These are phyloP conservation scores for Camponotus pennsylvanicus DNA, from an alignment of 1,140 invertebrate species.

Conservation along the genomic window DNA sequence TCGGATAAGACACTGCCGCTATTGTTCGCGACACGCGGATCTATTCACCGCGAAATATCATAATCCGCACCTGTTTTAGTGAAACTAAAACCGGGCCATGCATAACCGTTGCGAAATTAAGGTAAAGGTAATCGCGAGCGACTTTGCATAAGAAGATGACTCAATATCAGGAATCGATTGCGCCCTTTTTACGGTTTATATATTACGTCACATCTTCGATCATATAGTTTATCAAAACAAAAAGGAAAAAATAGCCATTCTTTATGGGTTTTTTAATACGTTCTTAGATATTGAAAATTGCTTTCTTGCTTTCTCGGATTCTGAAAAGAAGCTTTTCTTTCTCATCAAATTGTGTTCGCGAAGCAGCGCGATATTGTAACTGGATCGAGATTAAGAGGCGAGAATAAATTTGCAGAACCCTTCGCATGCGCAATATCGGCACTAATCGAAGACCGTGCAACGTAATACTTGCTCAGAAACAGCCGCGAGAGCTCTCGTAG, in stretches of 20 bases:
- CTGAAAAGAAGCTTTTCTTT: no score
- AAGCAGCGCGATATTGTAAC: conserved; percentile 6
- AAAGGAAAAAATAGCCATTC: no score
- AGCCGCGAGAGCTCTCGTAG: conserved; percentile 43
- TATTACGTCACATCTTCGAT: neutral
- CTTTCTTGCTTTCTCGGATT: neutral
- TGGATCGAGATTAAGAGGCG: neutral
- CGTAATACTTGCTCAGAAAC: conserved; percentile 53
- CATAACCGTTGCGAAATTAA: neutral
- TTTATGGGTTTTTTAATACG: no score
- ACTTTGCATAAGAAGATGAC: neutral
- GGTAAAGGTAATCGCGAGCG: neutral
- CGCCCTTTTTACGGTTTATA: neutral
- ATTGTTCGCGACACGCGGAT: conserved; percentile 69
- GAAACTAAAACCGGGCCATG: neutral
- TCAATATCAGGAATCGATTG: neutral
- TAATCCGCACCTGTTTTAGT: conserved; percentile 21
- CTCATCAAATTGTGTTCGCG: neutral
- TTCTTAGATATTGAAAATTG: neutral
- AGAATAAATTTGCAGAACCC: conserved; percentile 23
- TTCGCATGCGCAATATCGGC: conserved; percentile 10
- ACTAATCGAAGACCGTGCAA: conserved; percentile 49
- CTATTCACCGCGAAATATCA: conserved; percentile 36
- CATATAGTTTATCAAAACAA: no score
- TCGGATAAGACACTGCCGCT: conserved; percentile 68